Evolutionary conservation across 2,888 invertebrate species (phyloP).

Genomic region (Cloeon dipterum): DNA sequence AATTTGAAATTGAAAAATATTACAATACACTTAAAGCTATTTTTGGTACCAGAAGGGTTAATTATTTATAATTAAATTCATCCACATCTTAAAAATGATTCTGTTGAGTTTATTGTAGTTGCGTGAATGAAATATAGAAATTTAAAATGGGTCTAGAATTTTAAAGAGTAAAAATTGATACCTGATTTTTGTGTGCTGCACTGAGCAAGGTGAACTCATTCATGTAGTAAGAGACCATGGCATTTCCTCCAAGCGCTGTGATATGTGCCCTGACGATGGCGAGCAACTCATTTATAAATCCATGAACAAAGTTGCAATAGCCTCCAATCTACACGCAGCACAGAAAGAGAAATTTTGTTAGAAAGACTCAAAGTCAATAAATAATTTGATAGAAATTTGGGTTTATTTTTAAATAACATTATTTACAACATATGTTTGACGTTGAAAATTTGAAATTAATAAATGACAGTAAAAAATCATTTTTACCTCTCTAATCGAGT

Average conservation of each 20-base stretch:
- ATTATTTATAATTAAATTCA: no score
- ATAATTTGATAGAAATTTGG: background rate
- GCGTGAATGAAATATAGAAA: no score
- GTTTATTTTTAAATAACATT: background rate
- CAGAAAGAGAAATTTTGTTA: background rate
- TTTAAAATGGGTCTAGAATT: no score
- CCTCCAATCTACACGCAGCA: slow-evolving; percentile 66
- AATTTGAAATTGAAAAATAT: no score
- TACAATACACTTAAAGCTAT: no score
- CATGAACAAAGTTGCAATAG: slow-evolving; percentile 81
- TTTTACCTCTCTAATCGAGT: slow-evolving; percentile 60
- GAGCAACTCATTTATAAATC: slow-evolving; percentile 78
- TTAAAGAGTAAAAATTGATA: slow-evolving; percentile 14
- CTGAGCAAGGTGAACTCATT: slow-evolving; percentile 76
- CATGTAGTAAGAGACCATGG: slow-evolving; percentile 83
- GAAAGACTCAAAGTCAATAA: slow-evolving; percentile 1
- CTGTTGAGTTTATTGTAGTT: no score
- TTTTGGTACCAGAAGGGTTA: no score
- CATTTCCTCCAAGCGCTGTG: slow-evolving; percentile 80
- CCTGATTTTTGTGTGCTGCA: slow-evolving; percentile 93
- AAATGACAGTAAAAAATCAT: no score
- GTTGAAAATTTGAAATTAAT: no score
- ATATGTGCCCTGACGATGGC: slow-evolving; percentile 88
- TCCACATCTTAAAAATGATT: no score
- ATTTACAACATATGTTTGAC: no score